These are phyloP conservation scores for Melospiza melodia DNA, from an alignment of 2,113 vertebrate genomes.

Conservation along the genomic window DNA sequence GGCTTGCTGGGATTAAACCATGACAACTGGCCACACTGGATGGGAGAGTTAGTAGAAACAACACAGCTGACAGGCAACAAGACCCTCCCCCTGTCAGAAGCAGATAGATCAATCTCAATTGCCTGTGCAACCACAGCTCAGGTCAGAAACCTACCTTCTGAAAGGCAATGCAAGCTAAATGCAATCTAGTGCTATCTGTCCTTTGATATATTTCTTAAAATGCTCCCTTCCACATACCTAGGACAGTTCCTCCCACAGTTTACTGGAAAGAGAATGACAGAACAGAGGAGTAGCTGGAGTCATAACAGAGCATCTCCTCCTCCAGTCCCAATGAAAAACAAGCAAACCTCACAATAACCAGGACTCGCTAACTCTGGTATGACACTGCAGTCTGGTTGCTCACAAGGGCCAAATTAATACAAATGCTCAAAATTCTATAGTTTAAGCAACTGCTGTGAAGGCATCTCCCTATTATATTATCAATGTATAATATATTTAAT, in stretches of 20 bases:
- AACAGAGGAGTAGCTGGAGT: not conserved
- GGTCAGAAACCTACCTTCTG: not conserved
- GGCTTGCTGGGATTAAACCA: not conserved
- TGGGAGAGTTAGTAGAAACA: not conserved
- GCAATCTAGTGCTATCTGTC: not conserved
- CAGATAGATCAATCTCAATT: not conserved
- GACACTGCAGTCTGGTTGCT: not conserved
- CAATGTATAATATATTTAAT: not conserved
- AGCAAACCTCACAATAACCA: not conserved
- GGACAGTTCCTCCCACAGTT: not conserved
- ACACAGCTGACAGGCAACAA: not conserved
- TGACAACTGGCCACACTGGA: not conserved
- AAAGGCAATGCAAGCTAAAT: not conserved
- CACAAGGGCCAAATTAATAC: not conserved
- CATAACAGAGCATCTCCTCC: fast-evolving
- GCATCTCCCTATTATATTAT: not conserved
- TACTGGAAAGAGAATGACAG: not conserved
- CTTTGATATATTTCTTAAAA: not conserved
- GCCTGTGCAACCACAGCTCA: not conserved
- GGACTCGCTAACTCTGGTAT: not conserved
- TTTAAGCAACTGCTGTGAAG: not conserved
- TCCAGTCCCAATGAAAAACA: not conserved
- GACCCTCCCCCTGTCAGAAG: not conserved
- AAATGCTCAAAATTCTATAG: not conserved
- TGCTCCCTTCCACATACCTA: not conserved